phyloP scores from a whole-genome alignment of 2,888 invertebrate species.

The Epirrita christyi region DNA sequence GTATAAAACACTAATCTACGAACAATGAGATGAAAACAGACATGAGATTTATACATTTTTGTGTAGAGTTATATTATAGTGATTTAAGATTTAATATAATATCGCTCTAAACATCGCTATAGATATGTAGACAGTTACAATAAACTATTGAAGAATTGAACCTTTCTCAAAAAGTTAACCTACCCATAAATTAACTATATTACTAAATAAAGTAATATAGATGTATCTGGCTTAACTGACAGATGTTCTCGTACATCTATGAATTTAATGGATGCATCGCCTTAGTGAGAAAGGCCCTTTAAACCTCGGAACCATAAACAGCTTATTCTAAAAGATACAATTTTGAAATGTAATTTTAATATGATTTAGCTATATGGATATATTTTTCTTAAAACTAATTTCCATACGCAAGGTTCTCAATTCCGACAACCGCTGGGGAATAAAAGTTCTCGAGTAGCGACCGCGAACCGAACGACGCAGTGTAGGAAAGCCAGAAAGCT shows the following conservation, averaged over 20 bases:
- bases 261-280: neutral
- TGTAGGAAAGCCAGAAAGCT: too few relatives aligned
- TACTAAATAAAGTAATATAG: too few relatives aligned
- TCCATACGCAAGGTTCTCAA: too few relatives aligned
- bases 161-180: conserved; percentile 5
- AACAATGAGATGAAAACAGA: conserved; percentile 34
- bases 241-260: too few relatives aligned
- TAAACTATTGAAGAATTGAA: neutral
- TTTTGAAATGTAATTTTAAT: conserved; percentile 40
- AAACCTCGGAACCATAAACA: conserved; percentile 24
- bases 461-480: too few relatives aligned
- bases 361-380: conserved; percentile 45
- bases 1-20: conserved; percentile 36
- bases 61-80: conserved; percentile 5
- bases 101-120: conserved; percentile 6
- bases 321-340: conserved; percentile 30
- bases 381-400: conserved; percentile 28
- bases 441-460: too few relatives aligned
- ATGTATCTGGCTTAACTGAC: too few relatives aligned
- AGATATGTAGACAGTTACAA: conserved; percentile 22
- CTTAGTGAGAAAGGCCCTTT: conserved; percentile 3
- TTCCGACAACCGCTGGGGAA: too few relatives aligned
- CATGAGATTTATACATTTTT: conserved; percentile 32
- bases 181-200: too few relatives aligned
- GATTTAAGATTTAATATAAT: conserved; percentile 4